Conservation (phyloP, 2,113 vertebrate species). For the Mustela lutreola region DNA sequence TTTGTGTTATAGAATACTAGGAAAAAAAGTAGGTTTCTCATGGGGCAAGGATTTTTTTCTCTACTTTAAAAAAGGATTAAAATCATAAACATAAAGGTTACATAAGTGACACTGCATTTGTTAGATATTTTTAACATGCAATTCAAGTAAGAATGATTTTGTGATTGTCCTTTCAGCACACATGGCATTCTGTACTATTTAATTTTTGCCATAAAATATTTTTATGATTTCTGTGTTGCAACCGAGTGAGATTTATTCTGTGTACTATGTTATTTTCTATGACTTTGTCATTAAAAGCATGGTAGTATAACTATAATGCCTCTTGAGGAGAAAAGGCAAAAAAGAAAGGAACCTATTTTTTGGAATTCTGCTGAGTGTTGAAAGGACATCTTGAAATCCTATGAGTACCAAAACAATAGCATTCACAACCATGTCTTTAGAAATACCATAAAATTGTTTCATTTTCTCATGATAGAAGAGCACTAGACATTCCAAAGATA, state of each 20-base stretch:
- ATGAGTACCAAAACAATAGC: not conserved
- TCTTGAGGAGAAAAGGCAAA: not conserved
- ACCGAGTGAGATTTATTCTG: not conserved
- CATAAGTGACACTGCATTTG: not conserved
- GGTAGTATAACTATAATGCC: not conserved
- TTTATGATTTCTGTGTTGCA: not conserved
- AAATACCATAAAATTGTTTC: not conserved
- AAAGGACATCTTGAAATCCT: not conserved
- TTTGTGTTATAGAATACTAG: not conserved
- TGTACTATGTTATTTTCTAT: not conserved
- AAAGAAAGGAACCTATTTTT: not conserved
- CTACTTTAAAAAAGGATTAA: not conserved
- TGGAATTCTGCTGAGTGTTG: not conserved
- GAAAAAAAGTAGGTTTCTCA: not conserved
- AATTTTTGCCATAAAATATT: constrained; percentile 13
- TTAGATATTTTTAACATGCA: not conserved
- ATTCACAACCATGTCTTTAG: not conserved
- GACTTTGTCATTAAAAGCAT: constrained; percentile 7
- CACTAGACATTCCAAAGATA: not conserved
- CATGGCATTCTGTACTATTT: not conserved
- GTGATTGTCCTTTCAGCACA: not conserved
- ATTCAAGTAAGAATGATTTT: not conserved
- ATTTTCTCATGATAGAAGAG: not conserved
- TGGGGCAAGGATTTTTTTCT: not conserved
- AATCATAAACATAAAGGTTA: constrained; percentile 37